These are phyloP conservation scores for Grapholita molesta DNA, from an alignment of 1,140 invertebrate genomes.

Conservation along the genomic window DNA sequence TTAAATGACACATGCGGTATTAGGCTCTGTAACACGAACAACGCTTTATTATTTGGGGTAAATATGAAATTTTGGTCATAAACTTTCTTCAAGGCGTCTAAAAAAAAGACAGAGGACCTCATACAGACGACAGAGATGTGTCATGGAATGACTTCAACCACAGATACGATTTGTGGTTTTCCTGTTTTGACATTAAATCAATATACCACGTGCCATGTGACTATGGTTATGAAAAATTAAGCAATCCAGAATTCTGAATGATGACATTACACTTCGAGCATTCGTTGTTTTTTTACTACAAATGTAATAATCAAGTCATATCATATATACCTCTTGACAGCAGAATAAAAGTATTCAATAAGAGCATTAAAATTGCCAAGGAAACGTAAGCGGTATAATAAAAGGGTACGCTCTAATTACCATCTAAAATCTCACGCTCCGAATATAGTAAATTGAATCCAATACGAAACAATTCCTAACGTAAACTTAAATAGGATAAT, in stretches of 20 bases:
- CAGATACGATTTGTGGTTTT: not conserved
- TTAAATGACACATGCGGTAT: too few relatives aligned
- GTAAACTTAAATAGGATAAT: not conserved
- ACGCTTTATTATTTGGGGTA: too few relatives aligned
- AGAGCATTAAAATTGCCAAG: not conserved
- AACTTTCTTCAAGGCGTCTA: too few relatives aligned
- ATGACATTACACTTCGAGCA: not conserved
- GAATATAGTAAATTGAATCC: not conserved
- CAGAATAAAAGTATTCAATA: not conserved
- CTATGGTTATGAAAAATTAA: not conserved
- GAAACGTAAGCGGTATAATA: not conserved
- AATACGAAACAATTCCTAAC: not conserved
- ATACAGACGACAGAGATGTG: not conserved
- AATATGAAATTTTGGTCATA: too few relatives aligned
- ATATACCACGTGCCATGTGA: not conserved
- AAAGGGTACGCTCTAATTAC: not conserved
- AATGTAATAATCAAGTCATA: not conserved
- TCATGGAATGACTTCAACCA: not conserved
- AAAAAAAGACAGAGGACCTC: too few relatives aligned
- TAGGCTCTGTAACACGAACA: too few relatives aligned
- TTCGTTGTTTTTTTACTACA: not conserved
- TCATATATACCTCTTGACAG: not conserved
- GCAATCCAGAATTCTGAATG: not conserved
- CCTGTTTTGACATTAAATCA: not conserved
- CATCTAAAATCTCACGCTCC: slow-evolving; percentile 1